Evolutionary conservation across 2,888 invertebrate genomes (phyloP), one percentile per base, ranked within the genome.

Genomic region (Heliconius charithonia): DNA sequence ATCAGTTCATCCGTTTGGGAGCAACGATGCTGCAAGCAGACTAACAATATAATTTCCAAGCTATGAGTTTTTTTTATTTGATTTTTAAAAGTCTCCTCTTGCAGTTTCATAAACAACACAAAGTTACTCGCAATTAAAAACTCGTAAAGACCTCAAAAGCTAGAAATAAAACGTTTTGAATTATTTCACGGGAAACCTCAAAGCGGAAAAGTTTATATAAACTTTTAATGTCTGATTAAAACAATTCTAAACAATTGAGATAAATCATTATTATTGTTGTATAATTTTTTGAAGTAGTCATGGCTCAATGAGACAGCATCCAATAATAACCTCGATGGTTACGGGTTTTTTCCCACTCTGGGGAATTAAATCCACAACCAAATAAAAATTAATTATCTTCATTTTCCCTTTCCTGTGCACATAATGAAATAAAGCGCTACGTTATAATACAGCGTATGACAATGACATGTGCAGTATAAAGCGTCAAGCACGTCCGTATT

Each of bases 161-260:
- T 13, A 45, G 25, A 63, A 41, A 27, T 27, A 37, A n/a, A 74
- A 45, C 63, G 22, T 74, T 73, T 73, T 74, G 74, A 45, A 63
- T 74, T 74, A 74, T 63, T 74, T 27, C 41, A 63, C 37, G 25
- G 59, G 25, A 73, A 73, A 74, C 62, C 74, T 62, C 63, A 63
- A 74, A 45, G 74, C 63, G 62, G 19, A 72, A 74, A 74, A 74
- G 62, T 74, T 74, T 63, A 27, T 74, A 63, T 63, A 45, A 63
- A 74, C 37, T 74, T 74, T 37, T 74, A 13, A 63, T 37, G 59
- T 72, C n/a, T 72, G 37, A 72, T 72, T 56, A 72, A 72, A 72
- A 59, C 25, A 59, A 59, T 16, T 32, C 59, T 59, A 13, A 72
- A 72, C 59, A 59, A 59, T 59, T 69, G 9, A 41, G 41, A n/a